Evolutionary conservation across 2,888 invertebrate species (phyloP).

Genomic region (Gryllus longicercus): DNA sequence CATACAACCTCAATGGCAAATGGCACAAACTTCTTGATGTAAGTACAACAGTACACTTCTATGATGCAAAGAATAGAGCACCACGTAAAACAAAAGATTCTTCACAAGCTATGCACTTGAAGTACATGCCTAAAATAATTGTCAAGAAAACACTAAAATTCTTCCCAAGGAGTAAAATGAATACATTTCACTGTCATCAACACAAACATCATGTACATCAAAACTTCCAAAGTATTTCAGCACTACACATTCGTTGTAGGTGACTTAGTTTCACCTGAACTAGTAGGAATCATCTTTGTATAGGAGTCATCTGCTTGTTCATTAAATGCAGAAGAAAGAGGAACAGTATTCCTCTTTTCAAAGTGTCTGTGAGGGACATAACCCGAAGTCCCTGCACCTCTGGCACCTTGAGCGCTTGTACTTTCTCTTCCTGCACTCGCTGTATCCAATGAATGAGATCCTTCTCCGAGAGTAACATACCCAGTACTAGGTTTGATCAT

Average conservation of each 20-base stretch:
- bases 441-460: constrained; percentile 25
- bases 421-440: constrained; percentile 19
- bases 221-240: background rate
- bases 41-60: constrained; percentile 10
- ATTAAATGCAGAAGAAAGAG: constrained; percentile 3
- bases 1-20: background rate
- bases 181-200: background rate
- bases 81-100: background rate
- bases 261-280: constrained; percentile 26
- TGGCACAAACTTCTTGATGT: background rate
- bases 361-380: constrained; percentile 45
- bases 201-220: background rate
- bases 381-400: constrained; percentile 33
- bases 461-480: constrained; percentile 42
- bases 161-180: background rate
- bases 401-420: background rate
- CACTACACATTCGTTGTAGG: constrained; percentile 28
- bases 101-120: background rate
- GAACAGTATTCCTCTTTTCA: constrained; percentile 37
- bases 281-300: constrained; percentile 32
- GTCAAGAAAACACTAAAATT: background rate
- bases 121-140: background rate
- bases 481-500: constrained; percentile 37
- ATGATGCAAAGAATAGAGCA: constrained; percentile 1
- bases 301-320: constrained; percentile 27